Base-by-base conservation (phyloP, 2,797 vertebrate genomes). In the Sciaenops ocellatus region DNA sequence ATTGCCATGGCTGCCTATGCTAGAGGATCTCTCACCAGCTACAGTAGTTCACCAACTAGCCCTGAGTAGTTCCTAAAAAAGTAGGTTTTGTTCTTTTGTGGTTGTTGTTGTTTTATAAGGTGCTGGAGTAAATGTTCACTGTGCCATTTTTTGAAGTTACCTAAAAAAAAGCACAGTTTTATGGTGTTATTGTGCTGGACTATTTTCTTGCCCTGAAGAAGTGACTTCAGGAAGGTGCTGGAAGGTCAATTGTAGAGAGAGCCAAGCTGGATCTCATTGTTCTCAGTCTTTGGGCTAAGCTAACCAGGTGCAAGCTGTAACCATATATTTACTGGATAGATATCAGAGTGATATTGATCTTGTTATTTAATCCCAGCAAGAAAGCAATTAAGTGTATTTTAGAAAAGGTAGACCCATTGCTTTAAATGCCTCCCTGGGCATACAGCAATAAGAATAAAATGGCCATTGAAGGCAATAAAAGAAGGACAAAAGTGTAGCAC, bases 381-480 rank as follows among this genome's bases (percentile, higher is more conserved):
- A 75, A 62, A 55, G 28, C 26, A 56, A 47, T 52, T 46, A 51
- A 24, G 4, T 0, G 1, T 7, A 34, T 54, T 73, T 74, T 51
- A 12, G 6, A 57, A 74, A 61, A 65, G 76, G 59, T 52, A 13
- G 4, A 46, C 62, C 1, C 7, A 18, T 15, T 54, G 46, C 13
- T 54, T 76, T 51, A 54, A 82, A 73, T 56, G 10, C n/a, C 52
- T 76, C 41, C n/a, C 2, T 62, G 11, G 30, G 28, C 20, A 1
- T 30, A 60, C 9, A n/a, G 26, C 24, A 50, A 16, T 70, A 51
- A 61, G 1, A 38, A 60, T 51, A 22, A 71, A 67, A 76, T 69
- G n/a, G 20, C 61, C 24, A 76, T 7, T 76, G 26, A 16, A 18
- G 30, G 65, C 51, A 69, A 67, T 46, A n/a, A 73, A 74, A 81